Evolutionary conservation across 2,888 invertebrate species (phyloP).

Genomic region (Pollenia griseotomentosa): DNA sequence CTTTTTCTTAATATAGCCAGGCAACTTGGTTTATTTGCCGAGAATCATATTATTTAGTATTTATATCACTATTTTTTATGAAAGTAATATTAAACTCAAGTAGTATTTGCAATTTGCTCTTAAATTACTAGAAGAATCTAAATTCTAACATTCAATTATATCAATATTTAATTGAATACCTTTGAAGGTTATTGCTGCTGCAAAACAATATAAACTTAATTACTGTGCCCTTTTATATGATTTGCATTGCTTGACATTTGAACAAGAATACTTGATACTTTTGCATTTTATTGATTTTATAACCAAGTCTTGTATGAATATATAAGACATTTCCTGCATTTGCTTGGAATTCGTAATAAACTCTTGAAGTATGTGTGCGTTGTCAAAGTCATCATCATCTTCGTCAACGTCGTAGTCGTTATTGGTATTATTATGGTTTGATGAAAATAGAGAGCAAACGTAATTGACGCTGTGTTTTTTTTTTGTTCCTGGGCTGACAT

Average conservation of each 20-base stretch:
- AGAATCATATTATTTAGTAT: not conserved
- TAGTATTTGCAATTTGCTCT: not conserved
- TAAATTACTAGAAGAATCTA: not conserved
- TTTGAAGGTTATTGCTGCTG: slow-evolving; percentile 26
- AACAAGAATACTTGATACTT: slow-evolving; percentile 41
- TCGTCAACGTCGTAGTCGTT: not conserved
- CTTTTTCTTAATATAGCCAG: not conserved
- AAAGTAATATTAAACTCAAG: not conserved
- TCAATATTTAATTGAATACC: slow-evolving; percentile 46
- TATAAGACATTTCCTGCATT: slow-evolving; percentile 44
- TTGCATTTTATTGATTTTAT: slow-evolving; percentile 50
- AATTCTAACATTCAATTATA: not conserved
- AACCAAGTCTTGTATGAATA: slow-evolving; percentile 11
- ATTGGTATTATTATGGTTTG: slow-evolving; percentile 13
- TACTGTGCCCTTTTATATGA: slow-evolving; percentile 38
- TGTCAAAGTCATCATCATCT: slow-evolving; percentile 18
- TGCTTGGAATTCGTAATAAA: not conserved
- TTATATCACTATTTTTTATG: too few species aligned
- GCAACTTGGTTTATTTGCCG: not conserved
- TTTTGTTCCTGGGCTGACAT: not conserved
- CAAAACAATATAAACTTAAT: slow-evolving; percentile 48
- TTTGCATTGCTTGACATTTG: slow-evolving; percentile 38
- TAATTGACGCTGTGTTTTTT: not conserved
- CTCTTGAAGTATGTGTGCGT: not conserved
- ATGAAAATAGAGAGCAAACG: slow-evolving; percentile 13